phyloP scores from a whole-genome alignment of 2,113 vertebrate genomes.

The Diadophis punctatus region DNA sequence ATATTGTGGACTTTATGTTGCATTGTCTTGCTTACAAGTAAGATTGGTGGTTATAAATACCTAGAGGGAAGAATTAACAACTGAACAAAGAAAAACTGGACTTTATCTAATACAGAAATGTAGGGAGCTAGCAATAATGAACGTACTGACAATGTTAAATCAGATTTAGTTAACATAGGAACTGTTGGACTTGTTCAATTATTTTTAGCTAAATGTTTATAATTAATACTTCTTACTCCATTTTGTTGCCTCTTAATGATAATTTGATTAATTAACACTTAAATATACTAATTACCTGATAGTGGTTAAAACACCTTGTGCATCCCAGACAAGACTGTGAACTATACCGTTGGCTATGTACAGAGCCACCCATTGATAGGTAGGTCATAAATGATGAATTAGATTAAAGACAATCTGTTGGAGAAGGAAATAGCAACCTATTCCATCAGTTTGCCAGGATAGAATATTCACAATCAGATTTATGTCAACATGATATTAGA shows the following conservation, averaged over 20 bases:
- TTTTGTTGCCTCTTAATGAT: background rate
- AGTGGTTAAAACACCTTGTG: background rate
- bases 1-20: background rate
- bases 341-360: background rate
- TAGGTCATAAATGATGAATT: background rate
- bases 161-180: background rate
- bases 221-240: background rate
- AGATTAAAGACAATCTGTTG: background rate
- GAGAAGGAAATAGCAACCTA: background rate
- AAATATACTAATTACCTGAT: background rate
- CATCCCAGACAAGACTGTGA: background rate
- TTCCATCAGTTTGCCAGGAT: background rate
- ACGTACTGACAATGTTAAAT: background rate
- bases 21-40: background rate
- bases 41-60: background rate
- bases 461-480: background rate
- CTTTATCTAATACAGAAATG: background rate
- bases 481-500: background rate
- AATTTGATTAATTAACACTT: background rate
- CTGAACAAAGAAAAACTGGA: background rate
- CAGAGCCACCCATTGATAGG: background rate
- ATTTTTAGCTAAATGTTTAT: background rate
- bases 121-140: background rate
- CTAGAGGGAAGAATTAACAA: background rate
- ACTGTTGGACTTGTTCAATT: background rate